Conservation (phyloP, 2,888 invertebrate species). For the Pocota personata region DNA sequence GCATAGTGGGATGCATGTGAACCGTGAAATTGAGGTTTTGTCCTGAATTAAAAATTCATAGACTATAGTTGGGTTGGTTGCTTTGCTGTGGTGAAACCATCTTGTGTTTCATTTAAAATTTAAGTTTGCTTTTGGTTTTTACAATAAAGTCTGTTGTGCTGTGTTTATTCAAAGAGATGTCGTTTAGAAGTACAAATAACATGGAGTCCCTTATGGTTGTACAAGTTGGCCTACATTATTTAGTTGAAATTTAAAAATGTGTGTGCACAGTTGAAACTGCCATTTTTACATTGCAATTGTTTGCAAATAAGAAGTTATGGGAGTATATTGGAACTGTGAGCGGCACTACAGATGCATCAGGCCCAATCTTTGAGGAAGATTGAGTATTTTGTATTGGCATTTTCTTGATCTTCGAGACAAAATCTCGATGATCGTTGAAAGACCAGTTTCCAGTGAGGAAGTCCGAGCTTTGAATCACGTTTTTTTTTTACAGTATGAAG, state of each 20-base stretch:
- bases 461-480: too few species aligned
- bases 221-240: not conserved
- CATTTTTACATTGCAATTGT: too few species aligned
- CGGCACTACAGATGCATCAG: too few species aligned
- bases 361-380: too few species aligned
- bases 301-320: too few species aligned
- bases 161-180: not conserved
- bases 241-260: not conserved
- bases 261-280: not conserved
- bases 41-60: constrained; percentile 68
- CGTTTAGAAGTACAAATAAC: not conserved
- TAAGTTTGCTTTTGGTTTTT: not conserved
- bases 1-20: constrained; percentile 27
- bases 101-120: constrained; percentile 6
- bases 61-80: not conserved
- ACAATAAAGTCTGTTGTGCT: not conserved
- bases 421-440: too few species aligned
- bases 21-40: constrained; percentile 64
- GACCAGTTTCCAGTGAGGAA: too few species aligned
- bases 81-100: not conserved
- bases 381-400: too few species aligned
- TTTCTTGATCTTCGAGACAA: too few species aligned
- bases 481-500: too few species aligned
- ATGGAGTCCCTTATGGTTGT: not conserved
- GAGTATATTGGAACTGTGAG: too few species aligned